phyloP scores from a whole-genome alignment of 1,140 invertebrate species.

The Platorchestia sp. region DNA sequence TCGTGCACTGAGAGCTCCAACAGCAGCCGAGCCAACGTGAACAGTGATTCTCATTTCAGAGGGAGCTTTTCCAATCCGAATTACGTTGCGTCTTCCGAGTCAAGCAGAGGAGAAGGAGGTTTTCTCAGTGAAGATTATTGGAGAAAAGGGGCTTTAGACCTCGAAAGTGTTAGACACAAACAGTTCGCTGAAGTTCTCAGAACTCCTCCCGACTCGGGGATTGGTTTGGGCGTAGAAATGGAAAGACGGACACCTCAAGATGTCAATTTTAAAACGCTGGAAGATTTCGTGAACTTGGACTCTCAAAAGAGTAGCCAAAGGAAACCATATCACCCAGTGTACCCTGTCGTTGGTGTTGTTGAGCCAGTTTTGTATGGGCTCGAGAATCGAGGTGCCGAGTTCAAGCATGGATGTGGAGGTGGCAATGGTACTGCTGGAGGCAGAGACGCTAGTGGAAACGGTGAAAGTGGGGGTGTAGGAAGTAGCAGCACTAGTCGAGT shows the following conservation, averaged over 20 bases:
- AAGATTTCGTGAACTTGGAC: conserved; percentile 66
- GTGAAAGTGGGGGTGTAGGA: not conserved
- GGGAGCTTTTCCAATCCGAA: conserved; percentile 66
- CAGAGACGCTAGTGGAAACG: not conserved
- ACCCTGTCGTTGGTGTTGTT: conserved; percentile 16
- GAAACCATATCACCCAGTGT: conserved; percentile 58
- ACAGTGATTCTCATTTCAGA: conserved; percentile 47
- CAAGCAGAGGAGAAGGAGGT: conserved; percentile 55
- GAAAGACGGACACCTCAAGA: conserved; percentile 64
- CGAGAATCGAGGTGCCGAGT: conserved; percentile 30
- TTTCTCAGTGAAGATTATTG: conserved; percentile 66
- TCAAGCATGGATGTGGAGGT: not conserved
- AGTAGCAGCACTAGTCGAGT: conserved; percentile 57
- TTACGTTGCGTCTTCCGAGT: conserved; percentile 63
- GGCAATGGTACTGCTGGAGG: conserved; percentile 45
- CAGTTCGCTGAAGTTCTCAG: conserved; percentile 65
- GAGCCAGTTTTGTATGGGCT: not conserved
- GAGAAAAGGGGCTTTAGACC: conserved; percentile 64
- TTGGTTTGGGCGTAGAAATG: conserved; percentile 66
- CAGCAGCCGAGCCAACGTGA: conserved; percentile 63
- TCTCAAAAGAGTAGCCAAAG: conserved; percentile 58
- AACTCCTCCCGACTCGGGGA: conserved; percentile 66
- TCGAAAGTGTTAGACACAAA: conserved; percentile 65
- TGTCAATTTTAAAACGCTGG: conserved; percentile 59
- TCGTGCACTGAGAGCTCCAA: conserved; percentile 66